Conservation (phyloP, 1,140 invertebrate genomes). For the Steinernema feltiae region DNA sequence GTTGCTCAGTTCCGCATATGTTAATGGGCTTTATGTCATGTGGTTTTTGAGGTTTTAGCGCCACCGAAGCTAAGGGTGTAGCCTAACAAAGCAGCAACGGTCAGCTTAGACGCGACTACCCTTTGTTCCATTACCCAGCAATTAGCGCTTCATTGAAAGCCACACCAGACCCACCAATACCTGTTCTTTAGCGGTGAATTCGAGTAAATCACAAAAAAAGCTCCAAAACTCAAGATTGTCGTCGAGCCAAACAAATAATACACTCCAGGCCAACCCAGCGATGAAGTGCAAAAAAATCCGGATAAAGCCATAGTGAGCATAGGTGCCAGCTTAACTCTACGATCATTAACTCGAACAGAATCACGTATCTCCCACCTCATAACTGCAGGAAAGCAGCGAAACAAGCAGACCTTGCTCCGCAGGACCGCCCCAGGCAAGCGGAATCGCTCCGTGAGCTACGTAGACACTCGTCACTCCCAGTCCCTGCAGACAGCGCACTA, state of each 20-base stretch:
- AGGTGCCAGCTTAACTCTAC: not conserved
- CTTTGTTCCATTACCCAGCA: too few relatives aligned
- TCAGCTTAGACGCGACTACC: too few relatives aligned
- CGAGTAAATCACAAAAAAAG: not conserved
- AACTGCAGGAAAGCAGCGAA: not conserved
- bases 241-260: not conserved
- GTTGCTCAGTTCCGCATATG: too few relatives aligned
- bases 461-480: not conserved
- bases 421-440: not conserved
- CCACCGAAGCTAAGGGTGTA: too few relatives aligned
- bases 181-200: not conserved
- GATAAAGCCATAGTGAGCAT: not conserved
- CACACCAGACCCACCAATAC: not conserved
- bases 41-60: too few relatives aligned
- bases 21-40: too few relatives aligned
- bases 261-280: not conserved
- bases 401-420: not conserved
- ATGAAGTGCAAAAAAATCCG: not conserved
- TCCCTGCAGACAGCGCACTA: not conserved
- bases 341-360: not conserved
- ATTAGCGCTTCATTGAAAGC: not conserved
- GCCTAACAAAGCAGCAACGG: too few relatives aligned
- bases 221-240: not conserved
- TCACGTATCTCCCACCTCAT: not conserved
- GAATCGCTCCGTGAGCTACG: not conserved